These are phyloP conservation scores for Eunapius fragilis DNA, from an alignment of 37 sponge, comb jelly and placozoan genomes.

Conservation along the genomic window DNA sequence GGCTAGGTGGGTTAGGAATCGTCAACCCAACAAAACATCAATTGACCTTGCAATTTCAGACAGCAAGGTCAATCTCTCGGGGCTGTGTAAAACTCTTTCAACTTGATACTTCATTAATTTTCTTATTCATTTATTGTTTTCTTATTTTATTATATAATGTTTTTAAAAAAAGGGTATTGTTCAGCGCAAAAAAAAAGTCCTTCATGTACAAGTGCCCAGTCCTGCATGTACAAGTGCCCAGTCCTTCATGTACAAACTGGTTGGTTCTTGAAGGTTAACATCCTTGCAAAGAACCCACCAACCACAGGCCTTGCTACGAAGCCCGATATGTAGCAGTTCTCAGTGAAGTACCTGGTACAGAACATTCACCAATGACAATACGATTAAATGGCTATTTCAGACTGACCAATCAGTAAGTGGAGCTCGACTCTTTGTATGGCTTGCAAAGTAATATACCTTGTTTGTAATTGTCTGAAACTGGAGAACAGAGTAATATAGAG, in stretches of 20 bases:
- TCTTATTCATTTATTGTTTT: too few relatives aligned
- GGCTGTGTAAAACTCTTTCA: too few relatives aligned
- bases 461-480: slow-evolving; percentile 56
- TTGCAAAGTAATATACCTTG: slow-evolving; percentile 71
- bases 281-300: slow-evolving; percentile 59
- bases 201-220: not conserved
- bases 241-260: not conserved
- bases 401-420: slow-evolving; percentile 82
- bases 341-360: not conserved
- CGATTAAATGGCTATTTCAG: not conserved
- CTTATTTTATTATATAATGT: too few relatives aligned
- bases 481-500: not conserved
- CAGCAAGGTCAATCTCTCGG: too few relatives aligned
- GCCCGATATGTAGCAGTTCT: slow-evolving; percentile 3
- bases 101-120: too few relatives aligned
- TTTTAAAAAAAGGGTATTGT: too few relatives aligned
- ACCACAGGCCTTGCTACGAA: slow-evolving; percentile 69
- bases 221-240: not conserved
- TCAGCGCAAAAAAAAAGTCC: too few relatives aligned
- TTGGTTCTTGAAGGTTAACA: not conserved
- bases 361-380: not conserved
- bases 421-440: slow-evolving; percentile 48
- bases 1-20: too few relatives aligned
- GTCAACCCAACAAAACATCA: too few relatives aligned
- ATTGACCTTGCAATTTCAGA: too few relatives aligned